A percentile compares a stretch with the other conserved stretches of the same genome.
These are phyloP conservation scores for Sebastes flavidus DNA, from an alignment of 2,797 vertebrate genomes.

Conservation along the genomic window DNA sequence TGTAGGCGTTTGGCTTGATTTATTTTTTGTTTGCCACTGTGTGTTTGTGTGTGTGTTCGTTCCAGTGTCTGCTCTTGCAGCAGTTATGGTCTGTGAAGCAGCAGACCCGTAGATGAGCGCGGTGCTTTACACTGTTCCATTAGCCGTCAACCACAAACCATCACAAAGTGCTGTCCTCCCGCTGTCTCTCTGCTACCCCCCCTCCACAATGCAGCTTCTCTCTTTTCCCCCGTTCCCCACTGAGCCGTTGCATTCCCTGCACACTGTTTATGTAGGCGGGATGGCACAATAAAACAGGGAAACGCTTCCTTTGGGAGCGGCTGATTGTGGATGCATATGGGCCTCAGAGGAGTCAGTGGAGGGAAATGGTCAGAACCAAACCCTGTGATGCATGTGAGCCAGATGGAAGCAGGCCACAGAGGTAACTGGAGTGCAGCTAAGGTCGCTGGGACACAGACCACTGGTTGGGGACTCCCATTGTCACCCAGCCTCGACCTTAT, in stretches of 20 bases:
- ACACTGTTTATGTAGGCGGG: constrained; percentile 59
- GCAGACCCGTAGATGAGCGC: constrained; percentile 34
- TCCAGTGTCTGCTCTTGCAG: constrained; percentile 19
- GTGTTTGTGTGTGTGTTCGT: constrained; percentile 8
- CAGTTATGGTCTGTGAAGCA: constrained; percentile 44
- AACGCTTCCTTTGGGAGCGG: constrained; percentile 37
- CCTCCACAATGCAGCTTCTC: constrained; percentile 19
- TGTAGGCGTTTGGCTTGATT: constrained; percentile 57
- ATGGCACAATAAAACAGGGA: constrained; percentile 56
- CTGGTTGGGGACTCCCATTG: constrained; percentile 63
- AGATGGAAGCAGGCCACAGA: constrained; percentile 30
- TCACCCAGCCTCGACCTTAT: constrained; percentile 62
- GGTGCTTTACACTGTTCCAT: constrained; percentile 58
- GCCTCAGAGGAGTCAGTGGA: constrained; percentile 32
- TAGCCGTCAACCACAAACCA: constrained; percentile 61
- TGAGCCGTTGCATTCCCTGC: constrained; percentile 54
- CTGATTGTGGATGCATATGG: constrained; percentile 50
- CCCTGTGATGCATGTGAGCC: constrained; percentile 21
- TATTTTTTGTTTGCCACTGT: constrained; percentile 25
- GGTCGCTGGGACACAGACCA: constrained; percentile 18
- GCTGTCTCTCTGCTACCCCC: constrained; percentile 47
- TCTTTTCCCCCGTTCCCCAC: constrained; percentile 42
- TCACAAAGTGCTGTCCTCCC: constrained; percentile 58
- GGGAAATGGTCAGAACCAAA: constrained; percentile 32
- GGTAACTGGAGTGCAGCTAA: constrained; percentile 28